Base-by-base conservation (phyloP, 1,140 invertebrate species). In the Metaphire vulgaris region DNA sequence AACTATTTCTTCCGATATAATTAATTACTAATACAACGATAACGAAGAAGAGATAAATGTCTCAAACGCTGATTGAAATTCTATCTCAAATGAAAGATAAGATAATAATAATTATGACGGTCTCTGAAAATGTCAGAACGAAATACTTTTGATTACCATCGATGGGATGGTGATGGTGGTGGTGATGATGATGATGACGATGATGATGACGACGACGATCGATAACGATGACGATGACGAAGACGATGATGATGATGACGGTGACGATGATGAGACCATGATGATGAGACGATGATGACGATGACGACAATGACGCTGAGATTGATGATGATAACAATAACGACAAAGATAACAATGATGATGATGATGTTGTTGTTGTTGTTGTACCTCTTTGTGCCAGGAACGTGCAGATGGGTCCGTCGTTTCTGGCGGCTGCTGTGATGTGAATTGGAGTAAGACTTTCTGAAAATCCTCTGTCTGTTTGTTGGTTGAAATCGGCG, bases 401-500 rank as follows among this genome's bases (percentile, higher is more conserved):
- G 77, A 85, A 87, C 76, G 83, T 83, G 76, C 83, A 83, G 75
- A 82, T 85, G 80, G 82, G 81, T 12, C 79, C 84, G 69, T 84
- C 81, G 14, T 85, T 83, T 21, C 41, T 56, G 34, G 79, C 78
- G 28, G 77, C 78, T 6, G 85, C 84, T 67, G 85, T 84, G 68
- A 81, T 74, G 74, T 87, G 86, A 33, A 86, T 79, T 65, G 86
- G 85, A 26, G 80, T 85, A 73, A 86, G 72, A 73, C 33, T 34
- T 6, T 73, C 31, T 6, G 31, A 73, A 26, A 34, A 73, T 85
- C 2, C 81, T 81, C 68, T 84, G 82, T 71, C 80, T 77, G 68
- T 85, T 83, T 78, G 76, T 29, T 82, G 80, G 74, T 86, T 83
- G 81, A 87, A 87, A 67, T 86, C 78, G n/a, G 85, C 85, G 69